Evolutionary conservation across 2,888 invertebrate species (phyloP), one percentile per base, ranked within the genome.

Genomic region (Dasysyrphus albostriatus): DNA sequence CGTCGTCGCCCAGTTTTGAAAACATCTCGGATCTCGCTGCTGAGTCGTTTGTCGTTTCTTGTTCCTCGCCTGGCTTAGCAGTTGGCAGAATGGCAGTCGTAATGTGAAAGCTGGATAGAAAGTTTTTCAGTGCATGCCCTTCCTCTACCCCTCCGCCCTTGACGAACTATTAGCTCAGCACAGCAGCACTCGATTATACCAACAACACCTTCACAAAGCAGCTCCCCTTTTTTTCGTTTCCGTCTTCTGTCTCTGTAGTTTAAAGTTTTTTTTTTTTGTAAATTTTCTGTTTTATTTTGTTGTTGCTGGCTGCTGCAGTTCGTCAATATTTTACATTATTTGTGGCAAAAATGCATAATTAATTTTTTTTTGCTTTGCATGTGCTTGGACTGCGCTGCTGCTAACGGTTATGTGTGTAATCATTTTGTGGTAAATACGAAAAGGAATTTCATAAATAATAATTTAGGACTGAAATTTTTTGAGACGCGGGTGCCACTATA

Each of bases 91-190:
- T 58, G 58, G 58, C 58, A 34, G 16, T 80, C 70, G 78, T 87
- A 87, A 87, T 87, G 87, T 87, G 87, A 87, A 87, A 87, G 87
- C 87, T 87, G 87, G 83, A 83, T 87, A 87, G 87, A 87, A 87
- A 87, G 87, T 87, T 87, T 87, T 87, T 87, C 83, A 79, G 83
- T 83, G 83, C 83, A 87, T 79, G 78, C 78, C 74, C 63, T 65
- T 39, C 74, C 63, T 69, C 49, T 59, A 39, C 44, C 56, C 59
- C 49, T 19, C 47, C 67, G 51, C 73, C 56, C 47, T 65, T 56
- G 65, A 56, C 42, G 32, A 76, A 67, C 75, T 65, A 65, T 47
- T 49, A 73, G 58, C 47, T 51, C 24, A 39, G 29, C 51, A 49
- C 24, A 70, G 47, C 63, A 81, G 77, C 85, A 85, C 77, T 63